These are phyloP conservation scores for Cheilinus undulatus DNA, from an alignment of 2,113 vertebrate species.

Conservation along the genomic window DNA sequence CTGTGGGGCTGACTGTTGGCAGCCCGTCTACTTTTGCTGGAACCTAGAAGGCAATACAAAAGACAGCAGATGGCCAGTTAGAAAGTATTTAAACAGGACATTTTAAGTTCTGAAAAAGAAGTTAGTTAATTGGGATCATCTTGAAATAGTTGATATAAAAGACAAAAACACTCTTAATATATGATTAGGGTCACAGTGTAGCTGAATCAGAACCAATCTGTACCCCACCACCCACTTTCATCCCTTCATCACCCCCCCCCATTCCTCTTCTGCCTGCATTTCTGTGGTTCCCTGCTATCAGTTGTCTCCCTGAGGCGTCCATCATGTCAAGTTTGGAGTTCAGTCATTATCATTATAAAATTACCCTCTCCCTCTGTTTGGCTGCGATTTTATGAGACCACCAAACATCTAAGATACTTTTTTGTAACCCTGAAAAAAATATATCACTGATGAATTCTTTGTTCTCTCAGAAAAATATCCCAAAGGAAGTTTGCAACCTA, in stretches of 20 bases:
- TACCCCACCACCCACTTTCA: constrained; percentile 49
- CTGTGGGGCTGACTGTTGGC: constrained; percentile 49
- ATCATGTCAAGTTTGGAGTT: constrained; percentile 64
- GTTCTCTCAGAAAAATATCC: constrained; percentile 72
- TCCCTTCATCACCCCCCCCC: constrained; percentile 29
- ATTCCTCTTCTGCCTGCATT: constrained; percentile 34
- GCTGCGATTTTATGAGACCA: constrained; percentile 75
- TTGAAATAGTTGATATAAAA: neutral
- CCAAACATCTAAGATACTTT: constrained; percentile 61
- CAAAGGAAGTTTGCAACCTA: constrained; percentile 76
- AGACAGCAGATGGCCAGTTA: constrained; percentile 4
- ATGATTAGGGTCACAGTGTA: constrained; percentile 53
- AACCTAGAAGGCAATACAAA: constrained; percentile 42
- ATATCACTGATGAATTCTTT: constrained; percentile 62
- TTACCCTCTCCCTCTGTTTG: constrained; percentile 64
- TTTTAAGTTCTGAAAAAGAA: neutral
- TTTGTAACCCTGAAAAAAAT: constrained; percentile 37
- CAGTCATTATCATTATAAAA: constrained; percentile 75
- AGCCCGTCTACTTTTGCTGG: constrained; percentile 59
- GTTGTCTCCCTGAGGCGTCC: constrained; percentile 51
- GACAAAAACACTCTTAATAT: constrained; percentile 37
- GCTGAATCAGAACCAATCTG: constrained; percentile 47
- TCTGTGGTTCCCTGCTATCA: constrained; percentile 68
- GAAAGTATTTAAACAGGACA: neutral
- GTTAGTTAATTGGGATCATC: constrained; percentile 30